Base-by-base conservation (phyloP, 2,797 vertebrate species). In the Spinus pinus region DNA sequence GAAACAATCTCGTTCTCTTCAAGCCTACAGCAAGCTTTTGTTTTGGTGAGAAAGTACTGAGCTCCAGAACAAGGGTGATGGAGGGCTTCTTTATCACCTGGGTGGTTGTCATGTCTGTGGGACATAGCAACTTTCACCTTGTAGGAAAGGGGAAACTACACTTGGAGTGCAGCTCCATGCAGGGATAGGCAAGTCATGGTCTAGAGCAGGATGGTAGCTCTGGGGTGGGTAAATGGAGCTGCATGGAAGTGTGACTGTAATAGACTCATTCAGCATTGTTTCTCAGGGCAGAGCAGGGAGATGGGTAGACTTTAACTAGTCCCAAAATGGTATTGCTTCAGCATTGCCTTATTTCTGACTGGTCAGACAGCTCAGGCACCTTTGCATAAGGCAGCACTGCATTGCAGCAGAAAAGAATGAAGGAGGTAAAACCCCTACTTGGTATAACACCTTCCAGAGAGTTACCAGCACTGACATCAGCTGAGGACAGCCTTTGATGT, bases 1-100 rank as follows among this genome's bases (percentile, higher is more conserved):
- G 85, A 95, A 95, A 65, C 33, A 66, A 58, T 44, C 39, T 93
- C 20, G 7, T 92, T 91, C 70, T 92, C 78, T 93, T 80, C n/a
- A 93, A 93, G 67, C 75, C 82, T 86, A 86, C 58, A 95, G 73
- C 70, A 86, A 88, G n/a, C 41, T 54, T 88, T 89, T 93, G 19
- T 85, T 94, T 86, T 6, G 3, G 33, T 88, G 65, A 88, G 81
- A 89, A 95, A 81, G 56, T 77, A 65, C 46, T 60, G 65, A 86
- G 61, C 16, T 74, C 54, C 33, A 6, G 62, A 86, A 85, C 37
- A 84, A 90, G 85, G 69, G 10, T 46, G 50, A 28, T 44, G 44
- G 75, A 91, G 49, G 27, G 9, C 14, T 84, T 37, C 44, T 91
- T 72, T 51, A 66, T 0, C 42, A 5, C n/a, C 39, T 39, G 50